These are phyloP conservation scores for Drosophila parvula DNA, from an alignment of 1,140 invertebrate genomes.

Conservation along the genomic window DNA sequence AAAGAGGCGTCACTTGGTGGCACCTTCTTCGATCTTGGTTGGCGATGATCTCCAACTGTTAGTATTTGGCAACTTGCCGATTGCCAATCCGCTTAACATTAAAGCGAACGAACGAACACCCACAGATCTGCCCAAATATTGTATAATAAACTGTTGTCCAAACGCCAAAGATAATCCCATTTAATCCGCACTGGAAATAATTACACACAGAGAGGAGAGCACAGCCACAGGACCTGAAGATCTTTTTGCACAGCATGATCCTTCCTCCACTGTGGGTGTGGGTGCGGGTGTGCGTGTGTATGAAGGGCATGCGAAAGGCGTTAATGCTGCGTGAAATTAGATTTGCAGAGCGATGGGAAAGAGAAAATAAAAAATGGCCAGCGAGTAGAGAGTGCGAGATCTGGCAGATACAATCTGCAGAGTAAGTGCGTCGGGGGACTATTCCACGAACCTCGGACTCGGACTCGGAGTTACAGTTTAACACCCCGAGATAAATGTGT, in stretches of 20 bases:
- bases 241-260: slow-evolving; percentile 62
- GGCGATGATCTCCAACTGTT: slow-evolving; percentile 46
- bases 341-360: slow-evolving; percentile 73
- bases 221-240: slow-evolving; percentile 32
- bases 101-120: slow-evolving; percentile 51
- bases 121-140: slow-evolving; percentile 65
- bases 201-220: slow-evolving; percentile 65
- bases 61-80: slow-evolving; percentile 49
- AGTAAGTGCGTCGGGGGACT: slow-evolving; percentile 57
- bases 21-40: slow-evolving; percentile 13
- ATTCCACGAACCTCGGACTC: slow-evolving; percentile 53
- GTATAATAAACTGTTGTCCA: slow-evolving; percentile 80
- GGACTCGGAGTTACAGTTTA: slow-evolving; percentile 77
- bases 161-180: slow-evolving; percentile 79
- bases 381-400: slow-evolving; percentile 15
- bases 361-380: slow-evolving; percentile 28
- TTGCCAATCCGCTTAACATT: slow-evolving; percentile 46
- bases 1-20: slow-evolving; percentile 29
- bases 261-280: neutral
- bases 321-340: slow-evolving; percentile 84
- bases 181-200: slow-evolving; percentile 82
- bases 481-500: slow-evolving; percentile 74
- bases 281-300: too few relatives aligned
- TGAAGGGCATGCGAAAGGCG: slow-evolving; percentile 75
- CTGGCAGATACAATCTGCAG: slow-evolving; percentile 8